Evolutionary conservation across 2,113 vertebrate genomes (phyloP).

Genomic region (Phoxinus phoxinus): DNA sequence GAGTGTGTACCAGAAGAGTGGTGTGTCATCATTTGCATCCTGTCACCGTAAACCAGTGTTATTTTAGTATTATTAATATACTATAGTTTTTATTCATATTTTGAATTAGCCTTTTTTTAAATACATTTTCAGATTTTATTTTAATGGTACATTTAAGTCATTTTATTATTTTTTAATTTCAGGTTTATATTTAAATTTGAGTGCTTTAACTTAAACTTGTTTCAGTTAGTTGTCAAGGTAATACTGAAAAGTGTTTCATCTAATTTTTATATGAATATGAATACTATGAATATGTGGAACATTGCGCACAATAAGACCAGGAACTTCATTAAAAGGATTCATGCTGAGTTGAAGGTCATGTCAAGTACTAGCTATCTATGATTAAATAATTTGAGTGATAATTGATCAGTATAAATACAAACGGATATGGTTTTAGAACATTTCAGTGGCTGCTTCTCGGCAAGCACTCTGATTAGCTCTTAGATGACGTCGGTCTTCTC

Average conservation of each 20-base stretch:
- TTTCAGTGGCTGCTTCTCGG: not conserved
- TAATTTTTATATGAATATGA: not conserved
- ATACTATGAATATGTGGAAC: no score
- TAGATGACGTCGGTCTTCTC: conserved; percentile 25
- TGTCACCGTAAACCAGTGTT: no score
- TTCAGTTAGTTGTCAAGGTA: not conserved
- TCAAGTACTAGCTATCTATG: not conserved
- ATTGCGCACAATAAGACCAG: not conserved
- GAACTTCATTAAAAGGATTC: not conserved
- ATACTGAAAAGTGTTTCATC: not conserved
- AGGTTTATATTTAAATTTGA: not conserved
- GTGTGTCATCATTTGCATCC: no score
- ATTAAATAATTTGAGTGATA: not conserved
- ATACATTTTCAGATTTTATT: no score
- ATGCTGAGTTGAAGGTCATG: not conserved
- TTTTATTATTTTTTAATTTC: not conserved
- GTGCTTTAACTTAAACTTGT: not conserved
- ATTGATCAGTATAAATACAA: not conserved
- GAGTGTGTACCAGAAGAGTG: not conserved
- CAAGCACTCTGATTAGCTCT: not conserved
- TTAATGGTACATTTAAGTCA: not conserved
- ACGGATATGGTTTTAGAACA: not conserved
- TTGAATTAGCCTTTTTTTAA: no score
- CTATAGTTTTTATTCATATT: not conserved
- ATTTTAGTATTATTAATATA: not conserved